Percentiles rank a stretch among this genome's conserved stretches.
Evolutionary conservation across 2,797 vertebrate genomes (phyloP).

Genomic region (Anabacerthia variegaticeps): DNA sequence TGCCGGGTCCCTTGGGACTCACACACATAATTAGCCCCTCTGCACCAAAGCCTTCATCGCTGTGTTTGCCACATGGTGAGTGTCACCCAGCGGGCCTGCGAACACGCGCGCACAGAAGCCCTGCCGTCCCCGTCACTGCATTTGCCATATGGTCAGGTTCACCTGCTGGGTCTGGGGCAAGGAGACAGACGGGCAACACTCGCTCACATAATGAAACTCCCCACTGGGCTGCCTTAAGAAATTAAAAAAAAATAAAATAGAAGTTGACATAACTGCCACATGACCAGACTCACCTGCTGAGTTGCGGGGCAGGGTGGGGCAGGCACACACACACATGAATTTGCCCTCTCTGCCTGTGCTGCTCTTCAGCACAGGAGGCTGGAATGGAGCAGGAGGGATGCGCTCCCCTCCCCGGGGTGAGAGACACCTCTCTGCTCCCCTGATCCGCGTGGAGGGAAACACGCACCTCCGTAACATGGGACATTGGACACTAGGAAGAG

Average conservation of each 20-base stretch:
- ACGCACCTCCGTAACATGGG: fast-evolving
- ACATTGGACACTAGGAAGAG: not conserved
- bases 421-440: not conserved
- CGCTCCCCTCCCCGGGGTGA: not conserved
- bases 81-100: constrained; percentile 15
- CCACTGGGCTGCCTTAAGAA: constrained; percentile 25
- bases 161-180: constrained; percentile 31
- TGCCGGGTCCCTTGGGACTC: not conserved
- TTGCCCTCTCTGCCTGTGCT: not conserved
- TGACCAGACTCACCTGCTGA: not conserved
- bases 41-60: not conserved
- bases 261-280: not conserved
- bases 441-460: too few relatives aligned
- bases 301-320: not conserved
- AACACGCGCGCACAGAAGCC: not conserved
- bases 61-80: constrained; percentile 44
- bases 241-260: not conserved
- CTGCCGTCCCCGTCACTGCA: not conserved
- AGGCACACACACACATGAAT: not conserved
- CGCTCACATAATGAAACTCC: constrained; percentile 23
- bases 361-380: fast-evolving
- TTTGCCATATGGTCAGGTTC: constrained; percentile 50
- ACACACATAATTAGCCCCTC: constrained; percentile 16
- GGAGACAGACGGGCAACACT: constrained; percentile 33
- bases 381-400: not conserved